These are phyloP conservation scores for Aphidius ervi DNA, from an alignment of 1,140 invertebrate genomes.

Conservation along the genomic window DNA sequence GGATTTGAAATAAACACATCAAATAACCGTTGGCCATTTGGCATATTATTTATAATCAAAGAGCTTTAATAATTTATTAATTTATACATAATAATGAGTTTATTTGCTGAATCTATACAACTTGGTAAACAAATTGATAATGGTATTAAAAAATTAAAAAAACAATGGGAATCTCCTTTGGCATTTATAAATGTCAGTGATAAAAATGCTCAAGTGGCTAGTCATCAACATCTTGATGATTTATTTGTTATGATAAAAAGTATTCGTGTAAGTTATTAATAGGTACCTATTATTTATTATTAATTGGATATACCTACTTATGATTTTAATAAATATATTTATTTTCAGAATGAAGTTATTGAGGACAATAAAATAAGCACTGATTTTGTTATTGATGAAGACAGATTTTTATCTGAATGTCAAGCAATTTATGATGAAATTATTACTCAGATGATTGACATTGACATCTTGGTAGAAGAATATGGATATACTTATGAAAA, in stretches of 20 bases:
- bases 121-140: not conserved
- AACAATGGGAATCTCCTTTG: not conserved
- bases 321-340: too few species aligned
- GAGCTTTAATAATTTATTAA: too few species aligned
- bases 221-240: not conserved
- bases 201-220: not conserved
- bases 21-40: too few species aligned
- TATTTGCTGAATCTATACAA: too few species aligned
- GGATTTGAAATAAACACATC: too few species aligned
- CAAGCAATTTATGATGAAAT: constrained; percentile 6
- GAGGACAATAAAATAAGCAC: constrained; percentile 1
- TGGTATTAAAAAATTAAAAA: constrained; percentile 4
- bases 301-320: too few species aligned
- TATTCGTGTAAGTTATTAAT: constrained; percentile 2
- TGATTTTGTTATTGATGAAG: not conserved
- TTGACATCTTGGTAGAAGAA: not conserved
- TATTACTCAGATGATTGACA: not conserved
- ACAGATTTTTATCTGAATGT: constrained; percentile 2
- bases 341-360: constrained; percentile 5
- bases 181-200: not conserved
- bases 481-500: not conserved
- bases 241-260: not conserved
- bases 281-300: too few species aligned
- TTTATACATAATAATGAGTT: too few species aligned
- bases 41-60: too few species aligned